A percentile compares a stretch with the other conserved stretches of the same genome.
These are phyloP conservation scores for Melieria omissa DNA, from an alignment of 2,888 invertebrate genomes.

Conservation along the genomic window DNA sequence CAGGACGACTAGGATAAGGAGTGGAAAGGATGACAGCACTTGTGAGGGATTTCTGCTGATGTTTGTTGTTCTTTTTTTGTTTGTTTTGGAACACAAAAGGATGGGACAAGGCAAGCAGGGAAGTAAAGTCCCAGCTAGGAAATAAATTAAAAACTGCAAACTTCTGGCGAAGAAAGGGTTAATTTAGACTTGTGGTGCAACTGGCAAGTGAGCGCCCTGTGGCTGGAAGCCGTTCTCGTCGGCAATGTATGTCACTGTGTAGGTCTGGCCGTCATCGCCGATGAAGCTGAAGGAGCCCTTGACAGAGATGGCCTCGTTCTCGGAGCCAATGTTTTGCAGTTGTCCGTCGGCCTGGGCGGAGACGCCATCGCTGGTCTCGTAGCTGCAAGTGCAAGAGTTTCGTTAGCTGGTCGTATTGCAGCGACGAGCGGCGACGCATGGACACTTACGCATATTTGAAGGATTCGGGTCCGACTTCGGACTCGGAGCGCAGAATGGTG, in stretches of 20 bases:
- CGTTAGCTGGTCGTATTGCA: neutral
- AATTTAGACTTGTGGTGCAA: conserved; percentile 41
- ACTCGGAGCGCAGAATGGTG: conserved; percentile 69
- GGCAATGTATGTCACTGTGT: conserved; percentile 68
- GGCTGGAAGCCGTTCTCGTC: conserved; percentile 70
- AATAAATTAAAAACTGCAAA: conserved; percentile 23
- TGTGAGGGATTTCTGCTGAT: conserved; percentile 18
- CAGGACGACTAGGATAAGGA: conserved; percentile 43
- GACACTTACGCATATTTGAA: conserved; percentile 72
- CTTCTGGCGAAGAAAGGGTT: conserved; percentile 26
- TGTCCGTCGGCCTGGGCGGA: conserved; percentile 47
- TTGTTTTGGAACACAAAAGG: neutral
- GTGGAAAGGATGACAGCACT: conserved; percentile 21
- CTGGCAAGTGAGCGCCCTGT: conserved; percentile 54
- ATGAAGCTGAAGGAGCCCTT: conserved; percentile 50
- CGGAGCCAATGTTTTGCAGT: conserved; percentile 46
- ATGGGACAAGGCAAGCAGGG: neutral
- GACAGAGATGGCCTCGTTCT: conserved; percentile 50
- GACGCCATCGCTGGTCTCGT: conserved; percentile 53
- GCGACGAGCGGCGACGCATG: neutral
- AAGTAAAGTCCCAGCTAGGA: neutral
- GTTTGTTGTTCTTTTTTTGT: neutral
- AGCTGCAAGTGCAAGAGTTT: conserved; percentile 31
- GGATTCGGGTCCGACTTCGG: conserved; percentile 70
- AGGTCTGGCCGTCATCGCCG: conserved; percentile 51